Conservation (phyloP, 2,888 invertebrate species). For the Sussaba pulchella region DNA sequence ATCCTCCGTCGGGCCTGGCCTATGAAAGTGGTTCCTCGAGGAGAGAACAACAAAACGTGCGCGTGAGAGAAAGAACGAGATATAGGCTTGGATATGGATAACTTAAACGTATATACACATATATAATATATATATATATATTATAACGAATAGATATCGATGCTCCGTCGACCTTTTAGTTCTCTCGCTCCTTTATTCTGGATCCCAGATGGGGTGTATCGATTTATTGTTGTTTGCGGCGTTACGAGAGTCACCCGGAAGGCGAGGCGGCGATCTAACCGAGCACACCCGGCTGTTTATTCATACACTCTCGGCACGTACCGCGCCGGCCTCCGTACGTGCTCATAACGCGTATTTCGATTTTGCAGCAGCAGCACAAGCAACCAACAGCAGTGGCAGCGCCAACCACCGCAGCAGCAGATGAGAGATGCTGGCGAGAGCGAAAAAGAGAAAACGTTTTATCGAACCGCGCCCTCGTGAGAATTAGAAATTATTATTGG, state of each 20-base stretch:
- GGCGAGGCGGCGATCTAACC: conserved; percentile 66
- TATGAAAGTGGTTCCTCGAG: conserved; percentile 49
- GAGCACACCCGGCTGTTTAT: conserved; percentile 65
- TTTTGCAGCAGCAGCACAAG: conserved; percentile 21
- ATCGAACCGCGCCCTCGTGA: conserved; percentile 59
- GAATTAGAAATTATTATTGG: conserved; percentile 64
- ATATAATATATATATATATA: too few relatives aligned
- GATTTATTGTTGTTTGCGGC: conserved; percentile 70
- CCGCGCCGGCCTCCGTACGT: conserved; percentile 9
- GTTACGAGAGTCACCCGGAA: conserved; percentile 72
- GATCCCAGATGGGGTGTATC: conserved; percentile 49
- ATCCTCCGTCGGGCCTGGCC: conserved; percentile 20
- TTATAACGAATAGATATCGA: conserved; percentile 59
- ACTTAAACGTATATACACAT: conserved; percentile 24
- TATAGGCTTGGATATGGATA: conserved; percentile 52
- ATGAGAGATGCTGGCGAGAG: conserved; percentile 62
- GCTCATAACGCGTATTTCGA: conserved; percentile 50
- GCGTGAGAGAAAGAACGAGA: conserved; percentile 39
- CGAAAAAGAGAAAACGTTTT: conserved; percentile 33
- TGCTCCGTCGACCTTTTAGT: conserved; percentile 65
- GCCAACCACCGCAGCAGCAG: neutral
- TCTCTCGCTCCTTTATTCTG: conserved; percentile 25
- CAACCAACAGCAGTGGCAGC: neutral
- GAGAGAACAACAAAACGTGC: neutral
- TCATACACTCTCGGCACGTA: conserved; percentile 57